Conservation (phyloP, 2,888 invertebrate species). For the Leptinotarsa juncta region DNA sequence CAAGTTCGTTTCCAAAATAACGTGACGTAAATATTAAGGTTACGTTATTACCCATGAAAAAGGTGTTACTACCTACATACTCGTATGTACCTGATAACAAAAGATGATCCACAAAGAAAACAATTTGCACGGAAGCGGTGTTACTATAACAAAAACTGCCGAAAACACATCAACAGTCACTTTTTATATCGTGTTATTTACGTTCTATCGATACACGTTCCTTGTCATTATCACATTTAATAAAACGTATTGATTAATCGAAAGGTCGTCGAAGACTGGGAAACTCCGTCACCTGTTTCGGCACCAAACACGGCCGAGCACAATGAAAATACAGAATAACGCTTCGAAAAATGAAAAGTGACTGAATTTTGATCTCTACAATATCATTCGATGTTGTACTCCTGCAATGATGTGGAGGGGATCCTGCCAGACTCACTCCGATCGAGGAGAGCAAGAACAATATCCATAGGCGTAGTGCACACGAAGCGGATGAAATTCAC, state of each 20-base stretch:
- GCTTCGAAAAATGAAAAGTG: background rate
- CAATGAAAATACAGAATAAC: background rate
- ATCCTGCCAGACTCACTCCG: slow-evolving; percentile 9
- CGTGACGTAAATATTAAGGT: background rate
- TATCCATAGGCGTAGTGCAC: background rate
- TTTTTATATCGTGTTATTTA: background rate
- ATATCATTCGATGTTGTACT: slow-evolving; percentile 5
- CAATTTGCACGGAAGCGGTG: background rate
- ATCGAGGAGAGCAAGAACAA: slow-evolving; percentile 3
- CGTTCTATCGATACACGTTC: background rate
- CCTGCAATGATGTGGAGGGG: background rate
- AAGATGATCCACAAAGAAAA: slow-evolving; percentile 8
- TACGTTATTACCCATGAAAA: background rate
- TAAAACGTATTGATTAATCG: slow-evolving; percentile 4
- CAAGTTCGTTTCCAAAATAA: no score
- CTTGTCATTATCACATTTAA: background rate
- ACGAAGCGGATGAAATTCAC: background rate
- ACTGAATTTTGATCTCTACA: slow-evolving; percentile 2
- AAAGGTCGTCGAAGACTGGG: slow-evolving; percentile 5
- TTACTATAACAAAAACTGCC: background rate
- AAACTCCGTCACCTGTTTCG: slow-evolving; percentile 8
- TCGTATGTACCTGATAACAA: background rate
- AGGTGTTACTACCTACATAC: slow-evolving; percentile 1
- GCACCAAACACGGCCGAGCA: background rate
- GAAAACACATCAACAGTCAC: background rate